Base-by-base conservation (phyloP, 1,140 invertebrate species). In the Bombus confusus region DNA sequence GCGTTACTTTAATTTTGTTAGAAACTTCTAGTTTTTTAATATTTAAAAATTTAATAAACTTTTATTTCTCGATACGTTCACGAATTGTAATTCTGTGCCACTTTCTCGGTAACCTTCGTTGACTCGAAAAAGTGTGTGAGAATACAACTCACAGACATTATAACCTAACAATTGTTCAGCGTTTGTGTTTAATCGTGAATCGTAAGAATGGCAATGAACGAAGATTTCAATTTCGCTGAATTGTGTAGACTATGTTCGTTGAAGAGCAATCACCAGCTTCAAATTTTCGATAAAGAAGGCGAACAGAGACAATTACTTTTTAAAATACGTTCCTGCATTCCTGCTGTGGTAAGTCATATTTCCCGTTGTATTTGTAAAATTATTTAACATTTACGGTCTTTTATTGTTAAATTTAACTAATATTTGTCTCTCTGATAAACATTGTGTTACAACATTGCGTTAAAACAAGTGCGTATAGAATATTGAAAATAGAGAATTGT, bases 271-370 rank as follows among this genome's bases (percentile, higher is more conserved):
- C 96, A 96, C 80, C 93, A 94, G 79, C 95, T 97, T 69, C 96
- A 97, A 92, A 96, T 97, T 91, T 97, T 97, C 92, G 96, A 97
- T 90, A 97, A 97, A 91, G 96, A 97, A 90, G 96, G 96, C 59
- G 96, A 97, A 92, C 96, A 97, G 88, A 94, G 96, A 79, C 96
- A 97, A 93, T 95, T 97, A 80, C 95, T 97, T 64, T 97, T 97
- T 92, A 97, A 97, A 94, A 95, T 97, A 89, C 95, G 96, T 85
- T 96, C 96, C 78, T 96, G 96, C 90, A 95, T 97, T 93, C 96
- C 96, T 66, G 96, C 96, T 93, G 93, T 96, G 95, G 96, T 97
- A 92, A 96, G 96, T 96, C 31, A 34, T 47, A 74, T 52, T 25
- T 43, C 12, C 25, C 25, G 52, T 78, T 37, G 3, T 28, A 37